phyloP scores from a whole-genome alignment of 2,888 invertebrate genomes.

The Sphinx pinastri region DNA sequence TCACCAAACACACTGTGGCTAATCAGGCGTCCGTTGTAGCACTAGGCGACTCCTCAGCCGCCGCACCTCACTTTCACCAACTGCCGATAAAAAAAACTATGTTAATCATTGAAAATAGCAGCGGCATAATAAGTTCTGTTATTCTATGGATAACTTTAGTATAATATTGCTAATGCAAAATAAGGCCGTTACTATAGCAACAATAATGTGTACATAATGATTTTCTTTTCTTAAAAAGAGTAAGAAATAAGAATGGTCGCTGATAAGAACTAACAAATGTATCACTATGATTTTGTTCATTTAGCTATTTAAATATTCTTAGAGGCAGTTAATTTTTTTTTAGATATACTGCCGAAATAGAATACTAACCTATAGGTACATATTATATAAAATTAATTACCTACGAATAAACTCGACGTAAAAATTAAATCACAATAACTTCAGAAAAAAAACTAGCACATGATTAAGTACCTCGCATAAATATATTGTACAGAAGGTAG shows the following conservation, averaged over 20 bases:
- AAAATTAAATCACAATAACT: too few species aligned
- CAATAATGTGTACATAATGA: not conserved
- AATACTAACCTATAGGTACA: too few species aligned
- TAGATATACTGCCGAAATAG: too few species aligned
- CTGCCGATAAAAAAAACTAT: constrained; percentile 64
- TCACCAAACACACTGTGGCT: constrained; percentile 52
- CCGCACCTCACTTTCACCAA: constrained; percentile 75
- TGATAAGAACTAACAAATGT: too few species aligned
- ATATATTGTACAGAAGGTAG: too few species aligned
- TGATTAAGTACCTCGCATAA: too few species aligned
- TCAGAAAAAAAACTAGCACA: too few species aligned
- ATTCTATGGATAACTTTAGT: constrained; percentile 27
- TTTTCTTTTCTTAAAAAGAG: not conserved
- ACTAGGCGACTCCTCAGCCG: constrained; percentile 47
- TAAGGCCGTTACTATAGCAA: constrained; percentile 16
- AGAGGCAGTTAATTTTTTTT: too few species aligned
- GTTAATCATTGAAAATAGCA: constrained; percentile 49
- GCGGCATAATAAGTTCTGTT: constrained; percentile 39
- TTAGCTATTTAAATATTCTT: too few species aligned
- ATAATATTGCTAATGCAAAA: not conserved
- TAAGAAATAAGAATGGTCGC: not conserved
- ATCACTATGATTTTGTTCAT: too few species aligned
- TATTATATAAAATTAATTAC: too few species aligned
- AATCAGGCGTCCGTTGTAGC: constrained; percentile 44
- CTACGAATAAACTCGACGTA: too few species aligned